These are phyloP conservation scores for Pardosa pseudoannulata DNA, from an alignment of 2,888 invertebrate genomes.

Conservation along the genomic window DNA sequence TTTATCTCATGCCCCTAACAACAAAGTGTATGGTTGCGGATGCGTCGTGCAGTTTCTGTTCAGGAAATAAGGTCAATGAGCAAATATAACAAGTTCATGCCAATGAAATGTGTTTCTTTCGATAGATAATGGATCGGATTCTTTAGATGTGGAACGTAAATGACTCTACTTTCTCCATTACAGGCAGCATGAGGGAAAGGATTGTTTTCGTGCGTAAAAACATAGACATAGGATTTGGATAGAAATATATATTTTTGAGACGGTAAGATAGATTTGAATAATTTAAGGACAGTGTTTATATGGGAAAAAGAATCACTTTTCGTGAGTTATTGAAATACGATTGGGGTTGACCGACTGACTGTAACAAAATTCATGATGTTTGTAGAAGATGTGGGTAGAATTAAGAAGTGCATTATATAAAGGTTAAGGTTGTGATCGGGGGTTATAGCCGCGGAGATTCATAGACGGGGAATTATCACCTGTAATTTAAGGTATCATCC, in stretches of 20 bases:
- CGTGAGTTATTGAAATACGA: too few relatives aligned
- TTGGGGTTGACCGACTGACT: too few relatives aligned
- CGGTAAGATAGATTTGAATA: too few relatives aligned
- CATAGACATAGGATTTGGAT: not conserved
- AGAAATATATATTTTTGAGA: not conserved
- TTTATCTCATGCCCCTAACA: not conserved
- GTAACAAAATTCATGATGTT: too few relatives aligned
- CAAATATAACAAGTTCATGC: conserved; percentile 15
- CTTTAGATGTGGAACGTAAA: not conserved
- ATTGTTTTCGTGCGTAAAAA: not conserved
- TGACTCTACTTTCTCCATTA: not conserved
- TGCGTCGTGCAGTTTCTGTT: not conserved
- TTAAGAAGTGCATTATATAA: too few relatives aligned
- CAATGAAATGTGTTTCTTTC: not conserved
- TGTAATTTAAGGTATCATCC: too few relatives aligned
- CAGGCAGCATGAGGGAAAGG: not conserved
- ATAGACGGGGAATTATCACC: too few relatives aligned
- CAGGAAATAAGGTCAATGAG: conserved; percentile 17
- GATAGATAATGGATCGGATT: not conserved
- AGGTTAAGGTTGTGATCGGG: too few relatives aligned
- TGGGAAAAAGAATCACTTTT: too few relatives aligned
- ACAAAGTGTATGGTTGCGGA: not conserved
- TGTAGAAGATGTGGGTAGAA: too few relatives aligned
- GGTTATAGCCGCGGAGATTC: too few relatives aligned
- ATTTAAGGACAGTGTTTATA: too few relatives aligned